Evolutionary conservation across 2,113 vertebrate species (phyloP), one percentile per base, ranked within the genome.

Genomic region (Sakesphorus luctuosus): DNA sequence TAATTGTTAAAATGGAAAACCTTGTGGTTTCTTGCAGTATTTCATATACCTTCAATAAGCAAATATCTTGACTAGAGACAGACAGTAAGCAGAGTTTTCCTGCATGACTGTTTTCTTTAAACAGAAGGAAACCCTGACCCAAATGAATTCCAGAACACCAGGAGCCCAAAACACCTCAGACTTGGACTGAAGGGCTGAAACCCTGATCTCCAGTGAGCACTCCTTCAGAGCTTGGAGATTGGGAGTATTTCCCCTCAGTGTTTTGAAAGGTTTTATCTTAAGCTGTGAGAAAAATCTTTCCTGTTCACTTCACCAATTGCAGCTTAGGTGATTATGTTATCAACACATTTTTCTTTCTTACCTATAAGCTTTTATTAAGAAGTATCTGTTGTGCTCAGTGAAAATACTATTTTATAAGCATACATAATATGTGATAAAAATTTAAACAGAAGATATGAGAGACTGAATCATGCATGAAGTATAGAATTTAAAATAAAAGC

Each of bases 131-230:
- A 84, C 56, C 7, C 6, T 20, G 18, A 81, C 35, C 6, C 11
- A 62, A 76, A 72, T 8, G 13, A 76, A 52, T 18, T 61, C 43
- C 11, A 40, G 9, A 86, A 28, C 20, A 43, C 14, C 29, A 72
- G 36, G 17, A 78, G 44, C 21, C 10, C 21, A 52, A 46, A 82
- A 61, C 11, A 52, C 29, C 40, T 53, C 13, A 36, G 7, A 23
- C 15, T 29, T 33, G 1, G 2, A 50, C 33, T 2, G 7, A 59
- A 53, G 29, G 26, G 29, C 49, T 47, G 15, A 36, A 36, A 72
- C 6, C 9, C 38, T 74, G 9, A 2, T 28, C 19, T 40, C 18
- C 5, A 6, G 25, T 3, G 8, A 68, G 13, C 0, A 0, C 8
- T 18, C 24, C 31, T 36, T 28, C 38, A 33, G 58, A 53, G 23